Evolutionary conservation across 2,888 invertebrate species (phyloP).

Genomic region (Zygogramma bicolorata): DNA sequence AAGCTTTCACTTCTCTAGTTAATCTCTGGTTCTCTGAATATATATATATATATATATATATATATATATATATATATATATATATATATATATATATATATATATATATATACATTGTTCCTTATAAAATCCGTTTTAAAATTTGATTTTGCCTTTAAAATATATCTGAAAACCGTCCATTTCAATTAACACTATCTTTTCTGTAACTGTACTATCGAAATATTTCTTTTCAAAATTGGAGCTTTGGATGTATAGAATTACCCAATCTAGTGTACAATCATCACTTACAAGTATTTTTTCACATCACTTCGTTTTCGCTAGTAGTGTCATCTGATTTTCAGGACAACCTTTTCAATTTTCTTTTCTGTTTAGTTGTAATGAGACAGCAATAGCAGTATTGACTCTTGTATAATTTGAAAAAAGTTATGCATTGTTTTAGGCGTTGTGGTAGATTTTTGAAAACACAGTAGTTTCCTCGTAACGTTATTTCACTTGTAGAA

Average conservation of each 20-base stretch:
- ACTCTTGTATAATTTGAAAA: slow-evolving; percentile 27
- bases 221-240: too few relatives aligned
- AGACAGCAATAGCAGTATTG: slow-evolving; percentile 49
- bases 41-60: too few relatives aligned
- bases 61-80: too few relatives aligned
- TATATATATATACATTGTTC: too few relatives aligned
- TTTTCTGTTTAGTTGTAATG: slow-evolving; percentile 1
- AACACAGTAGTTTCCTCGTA: slow-evolving; percentile 52
- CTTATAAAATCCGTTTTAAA: too few relatives aligned
- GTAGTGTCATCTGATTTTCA: neutral
- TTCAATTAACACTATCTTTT: too few relatives aligned
- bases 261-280: neutral
- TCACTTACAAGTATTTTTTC: neutral
- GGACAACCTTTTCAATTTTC: neutral
- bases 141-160: too few relatives aligned
- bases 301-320: neutral
- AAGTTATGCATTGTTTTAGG: slow-evolving; percentile 41
- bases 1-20: neutral
- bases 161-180: too few relatives aligned
- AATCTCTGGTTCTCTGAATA: too few relatives aligned
- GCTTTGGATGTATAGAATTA: too few relatives aligned
- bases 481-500: slow-evolving; percentile 48
- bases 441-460: slow-evolving; percentile 53
- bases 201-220: too few relatives aligned
- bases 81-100: too few relatives aligned